Percentiles rank a stretch among this genome's conserved stretches.
These are phyloP conservation scores for Manacus vitellinus DNA, from an alignment of 2,113 vertebrate species.

Conservation along the genomic window DNA sequence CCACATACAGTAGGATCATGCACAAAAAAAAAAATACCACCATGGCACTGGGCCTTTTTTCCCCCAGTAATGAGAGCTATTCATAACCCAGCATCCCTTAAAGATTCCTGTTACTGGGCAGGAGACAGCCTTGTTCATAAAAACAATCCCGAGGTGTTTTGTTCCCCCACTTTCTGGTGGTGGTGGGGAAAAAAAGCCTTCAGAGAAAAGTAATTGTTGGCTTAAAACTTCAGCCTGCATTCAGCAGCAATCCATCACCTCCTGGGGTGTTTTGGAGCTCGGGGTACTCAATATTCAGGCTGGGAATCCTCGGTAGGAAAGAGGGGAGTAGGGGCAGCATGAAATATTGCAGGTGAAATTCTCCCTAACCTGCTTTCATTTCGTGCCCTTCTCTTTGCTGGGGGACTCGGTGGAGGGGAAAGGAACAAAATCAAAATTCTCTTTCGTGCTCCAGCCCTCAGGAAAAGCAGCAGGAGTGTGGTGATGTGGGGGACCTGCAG, in stretches of 20 bases:
- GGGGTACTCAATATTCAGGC: conserved; percentile 23
- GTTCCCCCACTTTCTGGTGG: conserved; percentile 26
- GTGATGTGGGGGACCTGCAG: accelerated
- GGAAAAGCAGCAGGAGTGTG: background rate
- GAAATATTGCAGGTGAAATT: background rate
- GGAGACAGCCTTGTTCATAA: background rate
- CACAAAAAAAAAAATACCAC: background rate
- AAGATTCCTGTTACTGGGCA: background rate
- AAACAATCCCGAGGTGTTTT: background rate
- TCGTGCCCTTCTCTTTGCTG: background rate
- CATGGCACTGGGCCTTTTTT: background rate
- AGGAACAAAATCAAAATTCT: background rate
- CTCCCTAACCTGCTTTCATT: background rate
- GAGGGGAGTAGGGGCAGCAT: background rate
- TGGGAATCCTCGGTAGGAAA: background rate
- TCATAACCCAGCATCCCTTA: conserved; percentile 1
- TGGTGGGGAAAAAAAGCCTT: background rate
- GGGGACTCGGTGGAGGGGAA: background rate
- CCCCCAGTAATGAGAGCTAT: conserved; percentile 7
- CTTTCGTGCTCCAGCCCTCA: accelerated
- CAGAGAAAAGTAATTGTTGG: conserved; percentile 35
- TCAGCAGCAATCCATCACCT: conserved; percentile 30
- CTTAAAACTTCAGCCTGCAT: conserved; percentile 39
- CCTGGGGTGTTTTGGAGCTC: background rate
- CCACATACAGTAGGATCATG: background rate